Base-by-base conservation (phyloP, 2,888 invertebrate species). In the Eugnorisma glareosa region DNA sequence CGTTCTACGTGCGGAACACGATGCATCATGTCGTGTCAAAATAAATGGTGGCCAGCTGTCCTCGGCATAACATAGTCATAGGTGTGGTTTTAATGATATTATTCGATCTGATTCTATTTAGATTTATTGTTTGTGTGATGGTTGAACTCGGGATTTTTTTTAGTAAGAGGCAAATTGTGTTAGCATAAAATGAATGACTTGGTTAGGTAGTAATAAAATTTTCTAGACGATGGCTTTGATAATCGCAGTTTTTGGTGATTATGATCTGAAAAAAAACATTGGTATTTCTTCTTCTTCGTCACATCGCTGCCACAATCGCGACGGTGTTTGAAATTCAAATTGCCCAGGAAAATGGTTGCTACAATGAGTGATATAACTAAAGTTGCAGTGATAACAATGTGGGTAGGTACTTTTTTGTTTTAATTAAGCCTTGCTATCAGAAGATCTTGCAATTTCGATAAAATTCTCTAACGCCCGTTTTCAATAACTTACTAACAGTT, bases 1-100 rank as follows among this genome's bases (percentile, higher is more conserved):
- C 84, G 91, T 90, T 91, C 91, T 90, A 89, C 88, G 77, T 88
- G 89, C 86, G 79, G 86, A 85, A 87, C 86, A 82, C 88, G 86
- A 91, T 91, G 86, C 85, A 90, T 91, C 90, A 90, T 87, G 80
- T 86, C 84, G 81, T 89, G 92, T 91, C 93, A 91, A 89, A 91
- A 91, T 91, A 90, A 90, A 92, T 90, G 85, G 89, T 82, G 48
- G 79, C 75, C 76, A 78, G 80, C 78, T 83, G 43, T 71, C 51
- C 18, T 5, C 40, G 4, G 13, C 7, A 28, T 70, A 21, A 11
- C 7, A 28, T 70, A 21, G 48, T 21, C 48, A 48, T 8, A 48
- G n/a, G 51, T 59, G 64, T 75, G 71, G 43, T 73, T 64, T 31
- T 74, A 80, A 75, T 85, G 74, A 67, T 69, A 76, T 80, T 78